phyloP scores from a whole-genome alignment of 2,113 vertebrate species.

The Ctenomys sociabilis region DNA sequence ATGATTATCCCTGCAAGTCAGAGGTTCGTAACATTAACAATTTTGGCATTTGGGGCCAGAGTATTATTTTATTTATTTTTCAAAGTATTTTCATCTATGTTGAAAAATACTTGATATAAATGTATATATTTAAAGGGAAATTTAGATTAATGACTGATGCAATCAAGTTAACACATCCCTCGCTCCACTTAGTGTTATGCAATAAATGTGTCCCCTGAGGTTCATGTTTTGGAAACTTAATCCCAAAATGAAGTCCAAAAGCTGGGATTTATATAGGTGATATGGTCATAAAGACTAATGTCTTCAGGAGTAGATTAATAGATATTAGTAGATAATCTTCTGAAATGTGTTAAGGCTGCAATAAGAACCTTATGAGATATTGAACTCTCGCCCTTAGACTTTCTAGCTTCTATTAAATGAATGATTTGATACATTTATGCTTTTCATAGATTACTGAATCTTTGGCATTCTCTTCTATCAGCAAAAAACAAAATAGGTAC shows the following conservation, averaged over 20 bases:
- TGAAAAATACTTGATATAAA: neutral
- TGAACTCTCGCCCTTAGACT: neutral
- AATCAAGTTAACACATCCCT: neutral
- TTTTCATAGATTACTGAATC: neutral
- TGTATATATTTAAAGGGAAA: neutral
- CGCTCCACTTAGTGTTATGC: neutral
- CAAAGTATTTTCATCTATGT: neutral
- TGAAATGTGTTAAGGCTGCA: neutral
- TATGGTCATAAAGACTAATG: neutral
- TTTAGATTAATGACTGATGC: neutral
- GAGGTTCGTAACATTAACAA: neutral
- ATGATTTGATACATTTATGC: neutral
- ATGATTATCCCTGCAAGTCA: slow-evolving; percentile 5
- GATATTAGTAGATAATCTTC: neutral
- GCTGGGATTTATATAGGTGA: neutral
- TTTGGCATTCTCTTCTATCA: neutral
- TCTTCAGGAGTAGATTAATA: neutral
- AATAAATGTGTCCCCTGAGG: neutral
- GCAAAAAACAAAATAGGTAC: neutral
- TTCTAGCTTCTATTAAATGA: neutral
- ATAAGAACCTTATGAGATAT: neutral
- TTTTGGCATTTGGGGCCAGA: slow-evolving; percentile 3
- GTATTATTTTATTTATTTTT: neutral
- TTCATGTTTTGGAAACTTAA: neutral
- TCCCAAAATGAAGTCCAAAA: neutral